Conservation (phyloP, 2,113 vertebrate species). For the Malurus cyaneus region DNA sequence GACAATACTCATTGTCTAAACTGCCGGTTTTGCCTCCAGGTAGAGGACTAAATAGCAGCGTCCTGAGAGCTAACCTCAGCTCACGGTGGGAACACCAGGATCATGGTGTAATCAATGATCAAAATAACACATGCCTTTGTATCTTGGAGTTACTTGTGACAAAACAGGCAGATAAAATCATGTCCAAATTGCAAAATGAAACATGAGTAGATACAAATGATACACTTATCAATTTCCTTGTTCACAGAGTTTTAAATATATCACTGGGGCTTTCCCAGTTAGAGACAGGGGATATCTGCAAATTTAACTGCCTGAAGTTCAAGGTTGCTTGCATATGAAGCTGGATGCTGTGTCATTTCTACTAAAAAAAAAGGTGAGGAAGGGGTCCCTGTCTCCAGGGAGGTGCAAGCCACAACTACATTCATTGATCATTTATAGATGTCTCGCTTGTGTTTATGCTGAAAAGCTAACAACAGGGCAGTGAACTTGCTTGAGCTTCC, state of each 20-base stretch:
- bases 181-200: background rate
- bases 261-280: background rate
- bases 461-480: background rate
- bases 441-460: background rate
- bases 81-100: background rate
- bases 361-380: background rate
- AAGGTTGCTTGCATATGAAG: background rate
- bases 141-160: background rate
- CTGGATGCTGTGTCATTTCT: background rate
- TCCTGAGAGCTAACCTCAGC: background rate
- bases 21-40: background rate
- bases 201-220: background rate
- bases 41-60: background rate
- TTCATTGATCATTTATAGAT: conserved; percentile 8
- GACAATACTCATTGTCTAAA: background rate
- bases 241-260: background rate
- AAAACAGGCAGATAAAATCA: background rate
- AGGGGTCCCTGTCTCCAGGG: background rate
- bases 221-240: background rate
- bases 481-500: background rate
- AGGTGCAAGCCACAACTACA: background rate
- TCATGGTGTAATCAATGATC: background rate
- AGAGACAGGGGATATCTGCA: background rate
- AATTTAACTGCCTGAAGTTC: background rate
- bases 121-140: background rate